These are phyloP conservation scores for Eptatretus burgeri DNA, from an alignment of 2,113 vertebrate genomes.

Conservation along the genomic window DNA sequence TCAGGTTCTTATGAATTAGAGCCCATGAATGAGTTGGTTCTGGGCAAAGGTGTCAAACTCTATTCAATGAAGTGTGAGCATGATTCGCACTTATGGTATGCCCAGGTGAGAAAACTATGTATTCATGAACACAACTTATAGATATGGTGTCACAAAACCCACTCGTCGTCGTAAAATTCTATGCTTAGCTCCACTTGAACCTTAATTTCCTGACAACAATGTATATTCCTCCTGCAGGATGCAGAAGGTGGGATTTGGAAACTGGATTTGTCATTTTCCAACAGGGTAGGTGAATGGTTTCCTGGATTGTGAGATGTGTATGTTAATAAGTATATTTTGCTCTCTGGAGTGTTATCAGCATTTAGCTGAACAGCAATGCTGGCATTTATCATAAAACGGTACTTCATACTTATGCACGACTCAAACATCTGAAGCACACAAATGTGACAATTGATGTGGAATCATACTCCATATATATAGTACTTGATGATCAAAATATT, in stretches of 20 bases:
- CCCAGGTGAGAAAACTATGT: constrained; percentile 32
- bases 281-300: constrained; percentile 24
- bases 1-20: constrained; percentile 35
- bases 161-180: neutral
- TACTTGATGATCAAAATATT: neutral
- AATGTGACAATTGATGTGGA: neutral
- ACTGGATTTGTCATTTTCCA: constrained; percentile 60
- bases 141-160: neutral
- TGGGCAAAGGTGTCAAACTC: constrained; percentile 37
- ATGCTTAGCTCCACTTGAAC: neutral
- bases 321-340: neutral
- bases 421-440: neutral
- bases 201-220: neutral
- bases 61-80: constrained; percentile 24
- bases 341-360: neutral
- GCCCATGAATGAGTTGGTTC: constrained; percentile 43
- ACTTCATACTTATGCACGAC: neutral
- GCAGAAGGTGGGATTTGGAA: constrained; percentile 60
- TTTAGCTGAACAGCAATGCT: neutral
- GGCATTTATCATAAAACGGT: constrained; percentile 8
- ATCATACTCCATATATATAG: neutral
- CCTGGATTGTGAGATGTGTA: neutral
- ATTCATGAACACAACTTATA: neutral
- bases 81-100: constrained; percentile 41
- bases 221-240: constrained; percentile 25